phyloP scores from a whole-genome alignment of 1,140 invertebrate species.

The Zophobas atratus region DNA sequence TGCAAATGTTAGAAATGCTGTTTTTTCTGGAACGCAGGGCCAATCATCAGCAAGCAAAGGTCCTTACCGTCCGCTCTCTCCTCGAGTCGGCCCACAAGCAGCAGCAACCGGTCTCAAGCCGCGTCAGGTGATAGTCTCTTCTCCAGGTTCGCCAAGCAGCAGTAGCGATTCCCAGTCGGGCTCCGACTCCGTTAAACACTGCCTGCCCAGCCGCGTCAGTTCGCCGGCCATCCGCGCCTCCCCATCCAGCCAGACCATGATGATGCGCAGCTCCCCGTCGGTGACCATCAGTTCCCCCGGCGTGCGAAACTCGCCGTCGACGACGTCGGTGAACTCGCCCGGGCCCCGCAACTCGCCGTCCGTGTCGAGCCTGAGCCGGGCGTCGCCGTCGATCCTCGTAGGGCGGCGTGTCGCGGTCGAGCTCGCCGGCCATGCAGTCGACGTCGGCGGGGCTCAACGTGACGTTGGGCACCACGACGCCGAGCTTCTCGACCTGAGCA shows the following conservation, averaged over 20 bases:
- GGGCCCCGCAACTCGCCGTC: conserved; percentile 61
- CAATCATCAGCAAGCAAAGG: conserved; percentile 77
- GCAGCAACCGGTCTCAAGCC: conserved; percentile 64
- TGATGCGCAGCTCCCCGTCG: conserved; percentile 61
- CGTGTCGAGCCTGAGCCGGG: conserved; percentile 63
- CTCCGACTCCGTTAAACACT: conserved; percentile 79
- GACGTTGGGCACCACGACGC: conserved; percentile 69
- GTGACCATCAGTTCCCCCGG: conserved; percentile 55
- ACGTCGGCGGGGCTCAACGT: conserved; percentile 74
- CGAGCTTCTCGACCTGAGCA: conserved; percentile 64
- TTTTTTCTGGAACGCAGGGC: conserved; percentile 67
- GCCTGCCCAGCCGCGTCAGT: conserved; percentile 65
- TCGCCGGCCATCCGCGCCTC: conserved; percentile 62
- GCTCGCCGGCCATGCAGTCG: conserved; percentile 71
- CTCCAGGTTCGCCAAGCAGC: conserved; percentile 81
- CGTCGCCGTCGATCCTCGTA: conserved; percentile 63
- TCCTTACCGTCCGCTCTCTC: conserved; percentile 78
- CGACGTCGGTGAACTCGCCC: conserved; percentile 64
- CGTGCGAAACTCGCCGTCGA: conserved; percentile 62
- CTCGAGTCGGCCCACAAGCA: conserved; percentile 67
- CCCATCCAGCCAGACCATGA: conserved; percentile 58
- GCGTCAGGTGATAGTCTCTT: conserved; percentile 81
- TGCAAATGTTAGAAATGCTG: not conserved
- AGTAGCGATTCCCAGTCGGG: conserved; percentile 78
- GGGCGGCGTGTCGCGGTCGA: conserved; percentile 61